Evolutionary conservation across 2,797 vertebrate genomes (phyloP).

Genomic region (Salmo trutta): DNA sequence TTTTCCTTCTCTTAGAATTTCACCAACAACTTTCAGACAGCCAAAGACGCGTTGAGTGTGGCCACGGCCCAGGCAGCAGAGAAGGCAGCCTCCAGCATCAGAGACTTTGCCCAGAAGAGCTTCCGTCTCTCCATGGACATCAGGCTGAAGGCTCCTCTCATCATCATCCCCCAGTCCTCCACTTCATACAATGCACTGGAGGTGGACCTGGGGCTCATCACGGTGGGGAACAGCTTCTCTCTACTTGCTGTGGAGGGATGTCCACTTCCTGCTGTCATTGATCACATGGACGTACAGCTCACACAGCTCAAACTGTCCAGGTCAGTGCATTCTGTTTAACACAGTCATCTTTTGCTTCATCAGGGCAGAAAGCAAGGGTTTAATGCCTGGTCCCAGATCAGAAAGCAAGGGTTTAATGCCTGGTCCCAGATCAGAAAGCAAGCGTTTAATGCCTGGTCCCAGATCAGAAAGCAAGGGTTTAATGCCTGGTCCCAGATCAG

Average conservation of each 20-base stretch:
- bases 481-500: too few relatives aligned
- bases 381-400: too few relatives aligned
- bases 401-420: too few relatives aligned
- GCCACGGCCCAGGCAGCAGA: constrained; percentile 92
- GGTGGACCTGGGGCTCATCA: constrained; percentile 91
- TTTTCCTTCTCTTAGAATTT: constrained; percentile 74
- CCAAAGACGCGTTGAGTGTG: constrained; percentile 84
- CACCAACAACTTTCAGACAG: constrained; percentile 83
- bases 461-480: too few relatives aligned
- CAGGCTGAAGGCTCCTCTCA: constrained; percentile 89
- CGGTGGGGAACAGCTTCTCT: constrained; percentile 80
- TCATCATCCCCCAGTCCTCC: constrained; percentile 91
- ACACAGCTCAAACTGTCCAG: constrained; percentile 89
- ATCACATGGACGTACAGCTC: constrained; percentile 86
- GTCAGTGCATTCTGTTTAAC: constrained; percentile 57
- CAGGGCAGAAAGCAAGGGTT: too few relatives aligned
- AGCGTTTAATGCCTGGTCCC: too few relatives aligned
- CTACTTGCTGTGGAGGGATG: constrained; percentile 69
- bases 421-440: too few relatives aligned
- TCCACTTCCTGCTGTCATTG: constrained; percentile 85
- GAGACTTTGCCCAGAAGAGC: constrained; percentile 89
- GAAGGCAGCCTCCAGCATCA: constrained; percentile 89
- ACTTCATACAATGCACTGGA: constrained; percentile 81
- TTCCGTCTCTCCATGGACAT: constrained; percentile 86
- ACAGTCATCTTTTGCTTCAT: not conserved